Evolutionary conservation across 2,797 vertebrate genomes (phyloP).

Genomic region (Cichlasoma orientale): DNA sequence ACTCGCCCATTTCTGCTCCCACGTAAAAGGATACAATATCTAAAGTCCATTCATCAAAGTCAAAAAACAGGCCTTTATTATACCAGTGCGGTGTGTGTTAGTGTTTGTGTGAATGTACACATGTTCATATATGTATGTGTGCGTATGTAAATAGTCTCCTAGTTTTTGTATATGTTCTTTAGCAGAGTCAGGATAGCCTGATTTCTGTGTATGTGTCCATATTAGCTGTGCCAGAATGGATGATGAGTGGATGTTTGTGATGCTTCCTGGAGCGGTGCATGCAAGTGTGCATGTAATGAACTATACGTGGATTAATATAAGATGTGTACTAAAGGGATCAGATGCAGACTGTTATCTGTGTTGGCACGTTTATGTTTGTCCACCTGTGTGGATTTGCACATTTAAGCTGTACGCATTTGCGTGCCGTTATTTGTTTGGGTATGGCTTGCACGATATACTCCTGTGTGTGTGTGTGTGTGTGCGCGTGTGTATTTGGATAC

Average conservation of each 20-base stretch:
- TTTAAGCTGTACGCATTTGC: slow-evolving; percentile 25
- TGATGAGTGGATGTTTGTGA: neutral
- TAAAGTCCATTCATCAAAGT: slow-evolving; percentile 83
- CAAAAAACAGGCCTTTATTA: slow-evolving; percentile 62
- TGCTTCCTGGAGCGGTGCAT: neutral
- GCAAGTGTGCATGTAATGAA: neutral
- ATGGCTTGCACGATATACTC: slow-evolving; percentile 3
- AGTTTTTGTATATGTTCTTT: slow-evolving; percentile 32
- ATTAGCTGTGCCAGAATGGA: slow-evolving; percentile 8
- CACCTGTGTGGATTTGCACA: slow-evolving; percentile 40
- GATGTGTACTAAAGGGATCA: slow-evolving; percentile 4
- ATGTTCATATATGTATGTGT: slow-evolving; percentile 20
- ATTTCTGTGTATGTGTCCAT: slow-evolving; percentile 4
- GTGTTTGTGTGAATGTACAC: slow-evolving; percentile 29
- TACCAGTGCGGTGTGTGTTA: slow-evolving; percentile 48
- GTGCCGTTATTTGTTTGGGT: slow-evolving; percentile 11
- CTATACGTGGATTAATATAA: slow-evolving; percentile 7
- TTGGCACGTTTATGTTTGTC: slow-evolving; percentile 21
- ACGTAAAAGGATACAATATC: slow-evolving; percentile 68
- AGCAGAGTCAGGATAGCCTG: neutral
- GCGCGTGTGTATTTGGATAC: slow-evolving; percentile 37
- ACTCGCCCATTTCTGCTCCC: slow-evolving; percentile 56
- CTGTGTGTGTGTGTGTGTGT: neutral
- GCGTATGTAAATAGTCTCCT: slow-evolving; percentile 2
- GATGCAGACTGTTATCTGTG: slow-evolving; percentile 3